These are phyloP conservation scores for Elaeidobius kamerunicus DNA, from an alignment of 2,888 invertebrate species.

Conservation along the genomic window DNA sequence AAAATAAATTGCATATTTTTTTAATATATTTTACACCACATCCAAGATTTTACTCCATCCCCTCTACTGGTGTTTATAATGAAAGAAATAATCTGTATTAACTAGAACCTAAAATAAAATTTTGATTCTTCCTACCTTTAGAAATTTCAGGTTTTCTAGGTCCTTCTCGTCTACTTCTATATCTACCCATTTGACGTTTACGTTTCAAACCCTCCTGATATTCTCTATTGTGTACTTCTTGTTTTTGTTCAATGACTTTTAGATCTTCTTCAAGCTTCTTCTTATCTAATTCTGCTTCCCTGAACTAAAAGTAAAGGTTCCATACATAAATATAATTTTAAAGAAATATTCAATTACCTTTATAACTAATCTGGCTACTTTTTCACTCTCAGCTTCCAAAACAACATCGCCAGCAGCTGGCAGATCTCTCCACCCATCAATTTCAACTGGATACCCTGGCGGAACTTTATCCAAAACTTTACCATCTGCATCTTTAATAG, in stretches of 20 bases:
- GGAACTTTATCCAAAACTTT: slow-evolving; percentile 61
- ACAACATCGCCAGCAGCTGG: slow-evolving; percentile 88
- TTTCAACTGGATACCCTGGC: slow-evolving; percentile 81
- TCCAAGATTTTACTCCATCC: no score
- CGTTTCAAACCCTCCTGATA: slow-evolving; percentile 62
- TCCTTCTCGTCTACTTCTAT: slow-evolving; percentile 54
- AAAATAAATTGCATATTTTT: no score
- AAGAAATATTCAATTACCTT: slow-evolving; percentile 42
- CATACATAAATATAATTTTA: not conserved
- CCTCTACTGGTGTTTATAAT: no score
- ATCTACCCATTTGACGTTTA: slow-evolving; percentile 62
- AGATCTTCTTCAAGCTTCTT: slow-evolving; percentile 63
- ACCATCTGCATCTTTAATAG: slow-evolving; percentile 77
- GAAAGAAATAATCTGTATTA: no score
- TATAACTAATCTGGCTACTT: slow-evolving; percentile 43
- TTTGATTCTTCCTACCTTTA: slow-evolving; percentile 18
- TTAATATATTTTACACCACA: no score
- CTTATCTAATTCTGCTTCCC: slow-evolving; percentile 58
- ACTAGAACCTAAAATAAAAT: no score
- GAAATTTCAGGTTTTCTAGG: slow-evolving; percentile 58
- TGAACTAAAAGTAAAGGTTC: slow-evolving; percentile 18
- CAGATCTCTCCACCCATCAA: slow-evolving; percentile 88
- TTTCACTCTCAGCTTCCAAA: slow-evolving; percentile 65
- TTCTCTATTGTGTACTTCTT: slow-evolving; percentile 60
- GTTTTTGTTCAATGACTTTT: slow-evolving; percentile 62